A percentile compares a stretch with the other conserved stretches of the same genome.
These are phyloP conservation scores for Arbacia lixula DNA, from an alignment of 53 echinoderm and acorn worm species.

Conservation along the genomic window DNA sequence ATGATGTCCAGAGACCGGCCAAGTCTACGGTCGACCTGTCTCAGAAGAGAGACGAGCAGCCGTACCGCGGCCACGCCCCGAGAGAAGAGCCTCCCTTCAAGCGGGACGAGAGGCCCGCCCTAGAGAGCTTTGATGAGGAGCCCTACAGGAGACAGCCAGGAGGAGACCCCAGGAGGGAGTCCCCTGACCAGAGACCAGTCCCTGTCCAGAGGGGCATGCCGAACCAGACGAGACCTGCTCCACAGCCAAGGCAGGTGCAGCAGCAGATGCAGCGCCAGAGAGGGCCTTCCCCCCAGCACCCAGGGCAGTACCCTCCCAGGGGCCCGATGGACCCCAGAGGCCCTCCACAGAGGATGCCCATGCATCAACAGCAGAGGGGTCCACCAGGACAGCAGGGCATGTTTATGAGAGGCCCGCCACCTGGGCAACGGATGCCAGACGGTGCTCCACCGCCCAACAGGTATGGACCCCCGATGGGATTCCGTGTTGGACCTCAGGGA, in stretches of 20 bases:
- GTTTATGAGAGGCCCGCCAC: slow-evolving; percentile 21
- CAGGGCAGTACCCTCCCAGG: slow-evolving; percentile 25
- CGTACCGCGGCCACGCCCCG: slow-evolving; percentile 60
- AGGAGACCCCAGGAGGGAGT: slow-evolving; percentile 29
- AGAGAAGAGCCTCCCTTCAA: slow-evolving; percentile 60
- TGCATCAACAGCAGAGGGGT: slow-evolving; percentile 7
- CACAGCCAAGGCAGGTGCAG: slow-evolving; percentile 52
- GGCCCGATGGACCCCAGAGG: slow-evolving; percentile 51
- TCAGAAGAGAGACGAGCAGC: slow-evolving; percentile 60
- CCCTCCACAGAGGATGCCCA: slow-evolving; percentile 54
- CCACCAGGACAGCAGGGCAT: slow-evolving; percentile 36
- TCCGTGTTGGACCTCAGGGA: slow-evolving; percentile 45
- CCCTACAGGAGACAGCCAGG: slow-evolving; percentile 60
- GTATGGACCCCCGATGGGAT: slow-evolving; percentile 32
- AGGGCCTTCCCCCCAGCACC: slow-evolving; percentile 42
- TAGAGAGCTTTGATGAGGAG: slow-evolving; percentile 74
- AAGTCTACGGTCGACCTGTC: slow-evolving; percentile 60
- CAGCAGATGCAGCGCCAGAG: slow-evolving; percentile 58
- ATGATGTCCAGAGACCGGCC: slow-evolving; percentile 39
- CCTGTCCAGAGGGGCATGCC: slow-evolving; percentile 64
- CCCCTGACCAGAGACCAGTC: slow-evolving; percentile 57
- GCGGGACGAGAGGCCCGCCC: slow-evolving; percentile 55
- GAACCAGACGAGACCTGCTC: slow-evolving; percentile 46
- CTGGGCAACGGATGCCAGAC: slow-evolving; percentile 40
- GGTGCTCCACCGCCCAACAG: slow-evolving; percentile 25